phyloP scores from a whole-genome alignment of 2,888 invertebrate species.

The Limnephilus marmoratus region DNA sequence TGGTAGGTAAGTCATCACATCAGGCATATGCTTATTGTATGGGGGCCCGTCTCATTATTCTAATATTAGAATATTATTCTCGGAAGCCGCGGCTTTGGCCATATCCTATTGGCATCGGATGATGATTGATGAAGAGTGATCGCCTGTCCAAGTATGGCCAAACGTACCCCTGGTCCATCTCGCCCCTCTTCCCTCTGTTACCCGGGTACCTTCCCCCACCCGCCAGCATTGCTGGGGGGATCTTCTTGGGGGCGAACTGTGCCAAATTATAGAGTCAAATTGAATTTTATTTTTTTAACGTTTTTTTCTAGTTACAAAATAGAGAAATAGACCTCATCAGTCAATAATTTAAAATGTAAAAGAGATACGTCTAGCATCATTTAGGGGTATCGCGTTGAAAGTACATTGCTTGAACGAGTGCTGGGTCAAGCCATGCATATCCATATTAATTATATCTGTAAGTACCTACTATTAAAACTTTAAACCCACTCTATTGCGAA shows the following conservation, averaged over 20 bases:
- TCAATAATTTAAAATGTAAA: background rate
- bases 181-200: slow-evolving; percentile 16
- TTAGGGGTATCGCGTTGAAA: background rate
- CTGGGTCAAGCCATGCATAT: no score
- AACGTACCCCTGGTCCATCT: slow-evolving; percentile 49
- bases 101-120: slow-evolving; percentile 64
- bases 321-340: background rate
- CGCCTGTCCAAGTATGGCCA: slow-evolving; percentile 60
- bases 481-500: no score
- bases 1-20: background rate
- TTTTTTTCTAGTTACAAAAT: background rate
- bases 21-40: slow-evolving; percentile 7
- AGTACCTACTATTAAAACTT: no score
- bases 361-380: background rate
- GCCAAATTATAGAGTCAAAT: slow-evolving; percentile 19
- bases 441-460: no score
- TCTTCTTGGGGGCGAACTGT: background rate
- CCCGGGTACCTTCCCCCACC: background rate
- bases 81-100: slow-evolving; percentile 50
- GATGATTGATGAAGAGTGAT: slow-evolving; percentile 66
- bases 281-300: background rate
- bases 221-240: background rate
- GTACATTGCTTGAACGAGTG: background rate
- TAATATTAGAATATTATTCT: slow-evolving; percentile 62
- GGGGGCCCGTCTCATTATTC: slow-evolving; percentile 57